Conservation (phyloP, 2,113 vertebrate species). For the Halcyon malimbica region DNA sequence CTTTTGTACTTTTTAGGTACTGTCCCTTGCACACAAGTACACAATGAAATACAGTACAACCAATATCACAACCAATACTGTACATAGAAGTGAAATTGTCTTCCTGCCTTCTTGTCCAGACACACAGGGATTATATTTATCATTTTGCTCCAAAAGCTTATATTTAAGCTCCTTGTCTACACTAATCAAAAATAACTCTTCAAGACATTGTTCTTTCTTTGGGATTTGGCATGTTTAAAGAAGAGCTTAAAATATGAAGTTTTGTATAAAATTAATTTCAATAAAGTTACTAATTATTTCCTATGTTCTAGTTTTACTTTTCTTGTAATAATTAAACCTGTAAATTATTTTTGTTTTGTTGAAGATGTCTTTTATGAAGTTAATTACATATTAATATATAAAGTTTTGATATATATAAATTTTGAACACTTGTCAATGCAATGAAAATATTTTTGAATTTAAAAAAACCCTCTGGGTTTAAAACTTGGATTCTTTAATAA, state of each 20-base stretch:
- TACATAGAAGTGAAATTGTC: not conserved
- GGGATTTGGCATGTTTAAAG: not conserved
- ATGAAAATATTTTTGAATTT: not conserved
- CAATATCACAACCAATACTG: not conserved
- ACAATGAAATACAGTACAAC: not conserved
- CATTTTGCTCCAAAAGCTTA: not conserved
- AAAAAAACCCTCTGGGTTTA: rapidly evolving
- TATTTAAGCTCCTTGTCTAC: not conserved
- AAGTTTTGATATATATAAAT: not conserved
- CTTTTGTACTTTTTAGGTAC: not conserved
- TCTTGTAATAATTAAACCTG: not conserved
- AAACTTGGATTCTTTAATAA: not conserved
- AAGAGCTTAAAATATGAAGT: not conserved
- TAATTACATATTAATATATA: not conserved
- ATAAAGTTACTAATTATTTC: not conserved
- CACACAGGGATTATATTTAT: not conserved
- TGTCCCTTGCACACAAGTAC: not conserved
- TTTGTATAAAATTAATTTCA: not conserved
- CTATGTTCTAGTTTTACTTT: not conserved
- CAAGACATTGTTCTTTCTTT: not conserved
- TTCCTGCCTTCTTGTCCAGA: not conserved
- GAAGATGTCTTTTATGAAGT: not conserved
- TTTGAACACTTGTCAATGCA: not conserved
- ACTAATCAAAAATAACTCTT: not conserved
- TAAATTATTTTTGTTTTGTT: not conserved